These are phyloP conservation scores for Passer montanus DNA, from an alignment of 2,113 vertebrate species.

Conservation along the genomic window DNA sequence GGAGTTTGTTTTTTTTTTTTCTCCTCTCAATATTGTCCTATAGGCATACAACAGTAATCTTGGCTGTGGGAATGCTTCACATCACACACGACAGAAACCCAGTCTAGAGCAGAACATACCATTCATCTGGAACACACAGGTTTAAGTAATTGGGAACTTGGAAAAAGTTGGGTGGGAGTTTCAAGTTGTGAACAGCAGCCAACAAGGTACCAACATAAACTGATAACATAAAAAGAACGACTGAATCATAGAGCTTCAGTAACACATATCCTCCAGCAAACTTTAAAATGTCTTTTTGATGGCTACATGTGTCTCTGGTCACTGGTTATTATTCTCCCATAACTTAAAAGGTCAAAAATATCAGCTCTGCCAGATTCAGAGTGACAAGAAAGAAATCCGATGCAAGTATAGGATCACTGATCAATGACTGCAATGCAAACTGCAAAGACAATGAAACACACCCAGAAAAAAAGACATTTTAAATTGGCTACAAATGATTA, in stretches of 20 bases:
- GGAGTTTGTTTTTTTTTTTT: not conserved
- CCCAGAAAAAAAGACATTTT: conserved; percentile 66
- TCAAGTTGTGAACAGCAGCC: conserved; percentile 71
- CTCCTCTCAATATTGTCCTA: conserved; percentile 60
- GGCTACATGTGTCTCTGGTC: conserved; percentile 69
- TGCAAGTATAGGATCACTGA: conserved; percentile 50
- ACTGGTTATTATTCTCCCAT: conserved; percentile 54
- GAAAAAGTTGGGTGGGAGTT: conserved; percentile 69
- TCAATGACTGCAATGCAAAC: conserved; percentile 43
- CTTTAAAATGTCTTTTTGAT: conserved; percentile 75
- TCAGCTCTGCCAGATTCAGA: conserved; percentile 33
- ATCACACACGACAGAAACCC: conserved; percentile 69
- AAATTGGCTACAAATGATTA: conserved; percentile 54
- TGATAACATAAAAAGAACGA: conserved; percentile 73
- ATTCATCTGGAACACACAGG: conserved; percentile 69
- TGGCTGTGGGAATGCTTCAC: conserved; percentile 57
- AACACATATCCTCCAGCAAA: conserved; percentile 65
- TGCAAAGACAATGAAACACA: conserved; percentile 49
- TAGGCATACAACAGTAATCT: conserved; percentile 55
- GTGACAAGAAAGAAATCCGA: conserved; percentile 58
- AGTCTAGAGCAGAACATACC: conserved; percentile 68
- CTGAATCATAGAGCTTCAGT: conserved; percentile 55
- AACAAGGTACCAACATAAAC: conserved; percentile 76
- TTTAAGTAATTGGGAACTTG: conserved; percentile 66
- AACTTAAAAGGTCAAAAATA: conserved; percentile 68